Evolutionary conservation across 2,797 vertebrate genomes (phyloP).

Genomic region (Etheostoma perlongum): DNA sequence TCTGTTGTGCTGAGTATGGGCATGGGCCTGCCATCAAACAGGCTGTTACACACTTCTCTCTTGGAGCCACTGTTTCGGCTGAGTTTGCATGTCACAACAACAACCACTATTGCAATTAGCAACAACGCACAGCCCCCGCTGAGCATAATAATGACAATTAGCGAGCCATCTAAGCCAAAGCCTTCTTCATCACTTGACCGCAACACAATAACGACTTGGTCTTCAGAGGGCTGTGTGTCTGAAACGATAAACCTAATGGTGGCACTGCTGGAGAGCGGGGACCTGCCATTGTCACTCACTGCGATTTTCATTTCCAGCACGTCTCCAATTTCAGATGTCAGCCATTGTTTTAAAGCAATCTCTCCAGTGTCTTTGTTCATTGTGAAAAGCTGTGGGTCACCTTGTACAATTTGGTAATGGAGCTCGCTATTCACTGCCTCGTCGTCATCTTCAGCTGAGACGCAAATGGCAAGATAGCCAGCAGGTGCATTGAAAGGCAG

Average conservation of each 20-base stretch:
- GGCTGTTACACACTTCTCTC: conserved; percentile 59
- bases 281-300: conserved; percentile 76
- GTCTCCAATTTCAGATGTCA: conserved; percentile 70
- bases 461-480: conserved; percentile 75
- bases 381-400: conserved; percentile 71
- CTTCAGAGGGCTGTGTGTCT: conserved; percentile 76
- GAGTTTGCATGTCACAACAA: conserved; percentile 77
- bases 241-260: conserved; percentile 77
- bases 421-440: conserved; percentile 74
- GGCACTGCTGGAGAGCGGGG: conserved; percentile 65
- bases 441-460: conserved; percentile 78
- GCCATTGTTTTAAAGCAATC: conserved; percentile 73
- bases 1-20: conserved; percentile 64
- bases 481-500: conserved; percentile 70
- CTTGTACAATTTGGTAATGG: conserved; percentile 73
- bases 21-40: conserved; percentile 74
- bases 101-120: conserved; percentile 78
- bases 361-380: conserved; percentile 78
- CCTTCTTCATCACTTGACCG: conserved; percentile 53
- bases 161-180: conserved; percentile 64
- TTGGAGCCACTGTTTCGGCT: conserved; percentile 62
- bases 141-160: conserved; percentile 78
- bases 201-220: conserved; percentile 76
- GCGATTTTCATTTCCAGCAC: conserved; percentile 73
- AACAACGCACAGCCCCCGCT: conserved; percentile 79